phyloP scores from a whole-genome alignment of 2,113 vertebrate species.

The Cynopterus brachyotis region DNA sequence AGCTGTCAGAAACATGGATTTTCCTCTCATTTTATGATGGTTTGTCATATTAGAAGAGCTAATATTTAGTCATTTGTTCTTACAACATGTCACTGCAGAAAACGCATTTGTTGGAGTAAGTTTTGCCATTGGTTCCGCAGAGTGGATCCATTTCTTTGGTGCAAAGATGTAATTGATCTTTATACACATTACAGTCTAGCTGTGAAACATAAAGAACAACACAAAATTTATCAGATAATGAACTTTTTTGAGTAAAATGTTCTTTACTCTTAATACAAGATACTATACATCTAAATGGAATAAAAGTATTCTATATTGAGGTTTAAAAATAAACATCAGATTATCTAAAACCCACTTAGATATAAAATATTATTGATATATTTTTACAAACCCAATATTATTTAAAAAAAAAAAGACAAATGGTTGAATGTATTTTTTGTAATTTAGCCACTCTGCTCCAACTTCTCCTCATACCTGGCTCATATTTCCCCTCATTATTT shows the following conservation, averaged over 20 bases:
- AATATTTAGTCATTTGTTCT: not conserved
- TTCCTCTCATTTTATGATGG: not conserved
- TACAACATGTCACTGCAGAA: conserved; percentile 47
- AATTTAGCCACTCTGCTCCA: not conserved
- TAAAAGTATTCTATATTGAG: not conserved
- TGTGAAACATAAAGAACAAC: not conserved
- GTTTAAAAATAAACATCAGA: not conserved
- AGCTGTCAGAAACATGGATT: not conserved
- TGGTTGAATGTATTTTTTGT: not conserved
- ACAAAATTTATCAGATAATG: not conserved
- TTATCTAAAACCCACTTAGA: not conserved
- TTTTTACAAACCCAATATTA: not conserved
- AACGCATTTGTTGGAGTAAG: not conserved
- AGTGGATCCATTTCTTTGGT: not conserved
- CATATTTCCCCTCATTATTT: not conserved
- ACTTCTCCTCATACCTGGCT: not conserved
- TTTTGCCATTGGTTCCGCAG: not conserved
- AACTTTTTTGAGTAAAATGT: not conserved
- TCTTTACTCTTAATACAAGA: not conserved
- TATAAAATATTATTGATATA: not conserved
- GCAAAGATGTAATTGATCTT: fast-evolving
- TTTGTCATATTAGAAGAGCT: not conserved
- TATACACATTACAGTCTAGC: not conserved
- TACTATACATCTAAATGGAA: not conserved
- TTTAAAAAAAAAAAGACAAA: not conserved